Base-by-base conservation (phyloP, 2,888 invertebrate species). In the Autographa gamma region DNA sequence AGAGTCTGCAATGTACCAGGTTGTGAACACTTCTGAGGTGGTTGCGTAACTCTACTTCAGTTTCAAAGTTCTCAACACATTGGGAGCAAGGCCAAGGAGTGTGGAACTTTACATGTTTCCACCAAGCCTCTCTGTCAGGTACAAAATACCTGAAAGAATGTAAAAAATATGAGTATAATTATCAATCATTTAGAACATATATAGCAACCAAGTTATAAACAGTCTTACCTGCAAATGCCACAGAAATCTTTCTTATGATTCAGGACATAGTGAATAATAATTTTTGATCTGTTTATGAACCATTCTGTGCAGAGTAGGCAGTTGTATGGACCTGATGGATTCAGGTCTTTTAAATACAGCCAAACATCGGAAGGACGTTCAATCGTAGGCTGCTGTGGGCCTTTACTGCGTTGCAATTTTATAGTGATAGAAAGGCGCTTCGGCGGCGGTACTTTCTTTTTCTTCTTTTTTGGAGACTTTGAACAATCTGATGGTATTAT, bases 241-340 rank as follows among this genome's bases (percentile, higher is more conserved):
- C 96, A 96, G 78, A 92, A 96, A 76, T 95, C 95, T 81, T 95
- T 96, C 71, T 93, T 94, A 69, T 96, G 96, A 79, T 96, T 95
- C n/a, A 96, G 81, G n/a, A 95, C 88, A 81, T 96, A 96, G 73
- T 96, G 96, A 52, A 96, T 82, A 9, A 95, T 89, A 65, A 96
- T 89, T 89, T 96, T 96, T 0, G 93, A 85, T 69, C 92, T 91
- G 73, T 95, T 96, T 69, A 95, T 93, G 72, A 96, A 96, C 94
- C 96, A 96, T 70, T 95, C 95, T 1, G 93, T 75, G 73, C 96
- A 96, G 25, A 96, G 84, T 72, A 95, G 86, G 72, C 96, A 96
- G 75, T 93, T 95, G 73, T 94, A 96, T 0, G 96, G 96, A 0
- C 96, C 96, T 13, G 91, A 85, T 5, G 92, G 90, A 69, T 93